Percentiles rank a stretch among this genome's conserved stretches.
Evolutionary conservation across 2,888 invertebrate species (phyloP).

Genomic region (Tiliacea aurago): DNA sequence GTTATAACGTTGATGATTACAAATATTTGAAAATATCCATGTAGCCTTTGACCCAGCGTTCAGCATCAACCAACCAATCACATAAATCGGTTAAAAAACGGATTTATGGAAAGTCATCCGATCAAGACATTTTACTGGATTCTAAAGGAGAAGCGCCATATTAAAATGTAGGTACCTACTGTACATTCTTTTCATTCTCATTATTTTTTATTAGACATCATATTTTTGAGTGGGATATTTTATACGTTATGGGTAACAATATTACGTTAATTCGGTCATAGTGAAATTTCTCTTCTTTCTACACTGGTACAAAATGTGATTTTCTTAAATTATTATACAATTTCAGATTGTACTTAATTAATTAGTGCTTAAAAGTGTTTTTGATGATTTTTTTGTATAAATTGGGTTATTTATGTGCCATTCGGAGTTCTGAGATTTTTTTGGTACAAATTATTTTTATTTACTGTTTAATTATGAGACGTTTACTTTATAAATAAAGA

Average conservation of each 20-base stretch:
- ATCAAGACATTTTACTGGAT: conserved; percentile 3
- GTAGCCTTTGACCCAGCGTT: neutral
- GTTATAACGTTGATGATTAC: neutral
- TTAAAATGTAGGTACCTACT: conserved; percentile 37
- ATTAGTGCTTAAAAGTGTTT: conserved; percentile 20
- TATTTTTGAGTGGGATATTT: conserved; percentile 6
- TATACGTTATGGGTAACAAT: conserved; percentile 9
- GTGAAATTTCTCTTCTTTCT: neutral
- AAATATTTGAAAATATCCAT: neutral
- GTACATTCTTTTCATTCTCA: conserved; percentile 11
- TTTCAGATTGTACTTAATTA: conserved; percentile 57
- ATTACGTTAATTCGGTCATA: conserved; percentile 2
- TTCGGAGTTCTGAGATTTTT: conserved; percentile 38
- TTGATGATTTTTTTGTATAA: conserved; percentile 3
- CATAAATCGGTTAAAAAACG: neutral
- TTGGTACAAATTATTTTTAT: conserved; percentile 54
- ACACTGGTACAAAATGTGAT: conserved; percentile 30
- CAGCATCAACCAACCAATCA: neutral
- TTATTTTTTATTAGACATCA: neutral
- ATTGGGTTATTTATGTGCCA: conserved; percentile 46
- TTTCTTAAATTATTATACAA: conserved; percentile 29
- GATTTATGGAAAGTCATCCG: no score
- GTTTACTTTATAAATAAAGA: conserved; percentile 4
- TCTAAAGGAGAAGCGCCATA: conserved; percentile 13
- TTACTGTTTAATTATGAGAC: conserved; percentile 25